These are phyloP conservation scores for Oryzias celebensis DNA, from an alignment of 2,113 vertebrate species.

Conservation along the genomic window DNA sequence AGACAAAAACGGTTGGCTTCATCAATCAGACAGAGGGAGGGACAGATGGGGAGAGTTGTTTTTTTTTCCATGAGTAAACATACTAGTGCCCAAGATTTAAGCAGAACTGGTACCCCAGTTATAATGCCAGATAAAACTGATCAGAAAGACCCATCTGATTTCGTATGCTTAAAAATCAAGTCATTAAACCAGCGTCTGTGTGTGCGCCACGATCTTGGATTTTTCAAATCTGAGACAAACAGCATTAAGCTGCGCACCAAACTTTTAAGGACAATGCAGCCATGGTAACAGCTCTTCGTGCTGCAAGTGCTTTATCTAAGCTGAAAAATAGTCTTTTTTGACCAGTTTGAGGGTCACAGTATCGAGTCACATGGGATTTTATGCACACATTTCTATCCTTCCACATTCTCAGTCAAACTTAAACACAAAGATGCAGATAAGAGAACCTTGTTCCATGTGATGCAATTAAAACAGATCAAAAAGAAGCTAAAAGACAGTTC, in stretches of 20 bases:
- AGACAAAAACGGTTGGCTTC: constrained; percentile 53
- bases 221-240: constrained; percentile 6
- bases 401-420: constrained; percentile 37
- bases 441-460: constrained; percentile 20
- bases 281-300: constrained; percentile 6
- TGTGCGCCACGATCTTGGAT: constrained; percentile 9
- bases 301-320: constrained; percentile 15
- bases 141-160: constrained; percentile 45
- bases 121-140: constrained; percentile 37
- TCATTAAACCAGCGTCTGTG: constrained; percentile 37
- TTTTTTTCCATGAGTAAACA: constrained; percentile 37
- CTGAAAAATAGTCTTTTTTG: constrained; percentile 45
- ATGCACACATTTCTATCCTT: constrained; percentile 38
- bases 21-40: constrained; percentile 49
- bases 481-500: neutral
- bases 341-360: constrained; percentile 32
- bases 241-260: constrained; percentile 1
- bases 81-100: constrained; percentile 53
- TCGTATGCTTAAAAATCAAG: constrained; percentile 50
- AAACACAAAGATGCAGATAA: constrained; percentile 23
- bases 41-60: constrained; percentile 58
- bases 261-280: constrained; percentile 22
- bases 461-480: constrained; percentile 6
- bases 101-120: constrained; percentile 37
- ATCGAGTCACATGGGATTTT: constrained; percentile 17